These are phyloP conservation scores for Choreutis nemorana DNA, from an alignment of 2,888 invertebrate species.

Conservation along the genomic window DNA sequence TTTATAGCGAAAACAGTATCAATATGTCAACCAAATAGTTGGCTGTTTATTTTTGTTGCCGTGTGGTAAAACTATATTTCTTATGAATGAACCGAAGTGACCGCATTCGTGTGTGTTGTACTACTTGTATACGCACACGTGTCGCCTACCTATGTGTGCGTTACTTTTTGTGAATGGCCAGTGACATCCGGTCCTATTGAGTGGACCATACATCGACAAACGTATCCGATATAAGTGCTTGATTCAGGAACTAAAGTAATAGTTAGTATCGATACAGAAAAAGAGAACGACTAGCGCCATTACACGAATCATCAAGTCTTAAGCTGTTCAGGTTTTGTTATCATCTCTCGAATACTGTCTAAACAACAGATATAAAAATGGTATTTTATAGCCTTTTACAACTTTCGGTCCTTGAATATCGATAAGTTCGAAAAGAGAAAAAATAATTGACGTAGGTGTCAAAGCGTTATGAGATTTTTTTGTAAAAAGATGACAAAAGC, in stretches of 20 bases:
- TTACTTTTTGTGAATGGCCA: conserved; percentile 62
- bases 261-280: no score
- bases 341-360: conserved; percentile 60
- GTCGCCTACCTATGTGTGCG: conserved; percentile 24
- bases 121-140: conserved; percentile 20
- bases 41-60: conserved; percentile 38
- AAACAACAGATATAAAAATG: conserved; percentile 62
- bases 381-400: conserved; percentile 61
- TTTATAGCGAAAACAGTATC: no score
- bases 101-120: conserved; percentile 30
- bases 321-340: conserved; percentile 60
- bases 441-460: conserved; percentile 59
- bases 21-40: conserved; percentile 12
- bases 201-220: no score
- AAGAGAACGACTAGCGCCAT: no score
- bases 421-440: conserved; percentile 33
- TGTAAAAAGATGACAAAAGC: conserved; percentile 37
- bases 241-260: no score
- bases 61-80: conserved; percentile 42
- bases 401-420: conserved; percentile 47
- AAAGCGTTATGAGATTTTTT: conserved; percentile 30
- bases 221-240: no score
- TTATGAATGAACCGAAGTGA: conserved; percentile 56
- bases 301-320: no score
- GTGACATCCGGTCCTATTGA: conserved; percentile 56